Evolutionary conservation across 1,140 invertebrate genomes (phyloP).

Genomic region (Diabrotica undecimpunctata): DNA sequence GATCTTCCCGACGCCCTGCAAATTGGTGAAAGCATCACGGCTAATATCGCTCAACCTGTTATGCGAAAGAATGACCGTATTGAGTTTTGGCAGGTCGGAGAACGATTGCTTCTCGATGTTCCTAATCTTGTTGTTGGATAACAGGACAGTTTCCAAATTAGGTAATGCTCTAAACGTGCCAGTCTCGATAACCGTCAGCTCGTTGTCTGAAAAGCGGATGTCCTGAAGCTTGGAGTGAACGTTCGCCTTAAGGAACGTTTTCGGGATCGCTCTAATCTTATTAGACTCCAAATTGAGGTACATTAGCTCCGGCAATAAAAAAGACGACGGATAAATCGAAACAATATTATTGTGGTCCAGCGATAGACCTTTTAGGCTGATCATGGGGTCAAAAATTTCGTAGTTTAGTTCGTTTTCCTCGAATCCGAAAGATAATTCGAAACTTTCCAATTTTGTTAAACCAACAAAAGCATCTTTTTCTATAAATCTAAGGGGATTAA

Average conservation of each 20-base stretch:
- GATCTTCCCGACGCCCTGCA: constrained; percentile 64
- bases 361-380: constrained; percentile 78
- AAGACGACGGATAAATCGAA: constrained; percentile 58
- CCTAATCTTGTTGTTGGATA: constrained; percentile 68
- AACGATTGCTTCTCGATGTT: constrained; percentile 58
- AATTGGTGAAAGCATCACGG: constrained; percentile 61
- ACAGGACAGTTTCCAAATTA: constrained; percentile 65
- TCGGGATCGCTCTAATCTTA: constrained; percentile 60
- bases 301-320: constrained; percentile 65
- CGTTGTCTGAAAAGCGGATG: constrained; percentile 72
- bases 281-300: constrained; percentile 87
- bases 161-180: constrained; percentile 62
- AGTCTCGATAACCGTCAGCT: constrained; percentile 57
- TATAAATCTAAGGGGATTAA: constrained; percentile 77
- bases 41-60: constrained; percentile 63
- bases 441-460: constrained; percentile 67
- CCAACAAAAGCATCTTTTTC: constrained; percentile 74
- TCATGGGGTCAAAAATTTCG: constrained; percentile 65
- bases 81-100: constrained; percentile 61
- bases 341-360: constrained; percentile 85
- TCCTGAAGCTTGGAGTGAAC: constrained; percentile 70
- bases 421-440: constrained; percentile 82
- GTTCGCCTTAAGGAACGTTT: constrained; percentile 60
- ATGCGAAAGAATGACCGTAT: constrained; percentile 65
- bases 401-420: constrained; percentile 74